Evolutionary conservation across 2,113 vertebrate genomes (phyloP).

Genomic region (Ceyx margarethae): DNA sequence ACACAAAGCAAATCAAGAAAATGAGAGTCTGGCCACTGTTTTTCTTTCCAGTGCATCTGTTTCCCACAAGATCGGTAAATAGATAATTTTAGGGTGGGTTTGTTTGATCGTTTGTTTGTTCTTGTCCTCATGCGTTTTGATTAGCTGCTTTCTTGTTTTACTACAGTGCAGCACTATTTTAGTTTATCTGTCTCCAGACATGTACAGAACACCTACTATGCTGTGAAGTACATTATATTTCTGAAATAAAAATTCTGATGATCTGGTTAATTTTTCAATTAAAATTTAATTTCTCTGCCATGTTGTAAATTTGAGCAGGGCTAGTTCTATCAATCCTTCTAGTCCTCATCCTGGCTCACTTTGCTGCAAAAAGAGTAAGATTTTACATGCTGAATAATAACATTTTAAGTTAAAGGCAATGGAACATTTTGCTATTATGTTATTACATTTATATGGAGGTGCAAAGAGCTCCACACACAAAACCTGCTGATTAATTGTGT

Average conservation of each 20-base stretch:
- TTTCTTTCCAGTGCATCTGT: neutral
- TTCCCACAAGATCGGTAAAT: neutral
- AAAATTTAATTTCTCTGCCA: neutral
- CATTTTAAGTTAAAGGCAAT: neutral
- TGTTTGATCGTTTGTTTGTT: neutral
- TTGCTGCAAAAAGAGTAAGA: neutral
- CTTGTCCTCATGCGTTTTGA: neutral
- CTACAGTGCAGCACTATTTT: neutral
- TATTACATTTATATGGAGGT: constrained; percentile 6
- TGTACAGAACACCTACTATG: neutral
- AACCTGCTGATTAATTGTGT: neutral
- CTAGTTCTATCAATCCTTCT: neutral
- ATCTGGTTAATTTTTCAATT: neutral
- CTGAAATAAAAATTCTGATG: no score
- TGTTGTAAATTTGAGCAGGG: neutral
- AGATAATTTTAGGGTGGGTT: neutral
- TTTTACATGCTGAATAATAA: neutral
- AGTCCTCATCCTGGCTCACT: neutral
- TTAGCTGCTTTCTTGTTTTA: neutral
- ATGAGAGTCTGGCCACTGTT: neutral
- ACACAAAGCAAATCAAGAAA: neutral
- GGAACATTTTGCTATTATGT: neutral
- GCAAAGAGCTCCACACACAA: neutral
- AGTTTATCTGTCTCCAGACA: neutral
- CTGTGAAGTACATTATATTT: neutral